Evolutionary conservation across 2,113 vertebrate genomes (phyloP).

Genomic region (Oceanites oceanicus): DNA sequence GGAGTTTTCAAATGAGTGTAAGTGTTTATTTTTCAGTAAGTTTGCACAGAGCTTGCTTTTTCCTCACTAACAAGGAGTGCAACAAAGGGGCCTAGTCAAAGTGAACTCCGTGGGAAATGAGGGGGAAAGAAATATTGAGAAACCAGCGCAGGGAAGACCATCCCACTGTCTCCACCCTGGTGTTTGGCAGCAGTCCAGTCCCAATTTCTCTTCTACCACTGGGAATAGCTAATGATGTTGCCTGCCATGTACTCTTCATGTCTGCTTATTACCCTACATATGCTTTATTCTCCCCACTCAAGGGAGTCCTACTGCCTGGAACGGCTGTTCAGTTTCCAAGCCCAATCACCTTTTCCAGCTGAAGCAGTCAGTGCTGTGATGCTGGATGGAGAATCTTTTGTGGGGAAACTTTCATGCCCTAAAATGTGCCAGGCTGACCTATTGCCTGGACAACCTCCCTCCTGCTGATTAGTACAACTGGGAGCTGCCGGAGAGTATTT

Average conservation of each 20-base stretch:
- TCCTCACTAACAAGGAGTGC: not conserved
- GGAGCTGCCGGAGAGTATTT: not conserved
- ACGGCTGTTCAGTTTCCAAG: not conserved
- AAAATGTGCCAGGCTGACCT: not conserved
- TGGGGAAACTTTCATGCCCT: not conserved
- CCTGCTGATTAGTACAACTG: not conserved
- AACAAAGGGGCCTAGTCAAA: not conserved
- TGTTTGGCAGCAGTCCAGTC: not conserved
- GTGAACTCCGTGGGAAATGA: not conserved
- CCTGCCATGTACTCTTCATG: not conserved
- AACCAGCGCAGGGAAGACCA: not conserved
- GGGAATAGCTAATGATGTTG: not conserved
- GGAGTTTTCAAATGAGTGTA: not conserved
- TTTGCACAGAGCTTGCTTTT: not conserved
- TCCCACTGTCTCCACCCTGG: not conserved
- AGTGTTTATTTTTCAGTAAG: not conserved
- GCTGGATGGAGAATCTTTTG: not conserved
- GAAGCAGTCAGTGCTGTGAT: not conserved
- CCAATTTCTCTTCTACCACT: not conserved
- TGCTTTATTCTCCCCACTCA: not conserved
- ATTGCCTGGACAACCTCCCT: not conserved
- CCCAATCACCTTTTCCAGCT: not conserved
- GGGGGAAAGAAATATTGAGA: not conserved
- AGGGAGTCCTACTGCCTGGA: not conserved
- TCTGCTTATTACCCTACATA: not conserved